Conservation (phyloP, 2,113 vertebrate species). For the Triplophysa siluroides region DNA sequence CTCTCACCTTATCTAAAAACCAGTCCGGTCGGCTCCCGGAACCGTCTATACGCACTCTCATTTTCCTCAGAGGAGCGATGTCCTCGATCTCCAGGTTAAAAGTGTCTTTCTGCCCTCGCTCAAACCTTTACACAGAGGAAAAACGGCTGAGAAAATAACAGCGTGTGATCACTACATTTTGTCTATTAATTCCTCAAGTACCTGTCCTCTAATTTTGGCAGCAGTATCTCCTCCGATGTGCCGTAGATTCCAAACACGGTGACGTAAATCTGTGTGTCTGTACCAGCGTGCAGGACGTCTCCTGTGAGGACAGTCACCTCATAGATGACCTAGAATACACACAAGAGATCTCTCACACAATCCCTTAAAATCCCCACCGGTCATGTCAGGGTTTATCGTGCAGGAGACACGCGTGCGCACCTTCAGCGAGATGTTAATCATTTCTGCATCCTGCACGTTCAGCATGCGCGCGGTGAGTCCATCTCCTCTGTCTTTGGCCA, state of each 20-base stretch:
- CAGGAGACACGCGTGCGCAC: slow-evolving; percentile 60
- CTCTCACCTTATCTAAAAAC: slow-evolving; percentile 80
- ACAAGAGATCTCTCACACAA: neutral
- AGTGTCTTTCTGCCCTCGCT: slow-evolving; percentile 91
- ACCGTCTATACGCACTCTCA: slow-evolving; percentile 86
- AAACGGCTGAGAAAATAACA: neutral
- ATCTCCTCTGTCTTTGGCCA: slow-evolving; percentile 95
- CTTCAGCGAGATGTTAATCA: slow-evolving; percentile 83
- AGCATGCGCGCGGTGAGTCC: slow-evolving; percentile 87
- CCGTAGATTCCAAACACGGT: slow-evolving; percentile 90
- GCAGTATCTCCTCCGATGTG: slow-evolving; percentile 86
- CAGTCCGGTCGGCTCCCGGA: slow-evolving; percentile 91
- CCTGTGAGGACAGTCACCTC: slow-evolving; percentile 88
- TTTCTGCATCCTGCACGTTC: slow-evolving; percentile 88
- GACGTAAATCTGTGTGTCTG: slow-evolving; percentile 87
- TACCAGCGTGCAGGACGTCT: slow-evolving; percentile 84
- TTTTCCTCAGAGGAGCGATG: slow-evolving; percentile 89
- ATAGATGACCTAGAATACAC: slow-evolving; percentile 81
- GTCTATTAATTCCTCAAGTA: slow-evolving; percentile 49
- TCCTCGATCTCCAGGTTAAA: slow-evolving; percentile 93
- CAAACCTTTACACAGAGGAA: slow-evolving; percentile 79
- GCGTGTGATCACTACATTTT: neutral
- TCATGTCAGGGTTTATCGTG: too few relatives aligned
- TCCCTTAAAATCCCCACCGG: neutral
- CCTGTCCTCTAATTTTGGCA: slow-evolving; percentile 94